These are phyloP conservation scores for Anthopleura xanthogrammica DNA, from an alignment of 92 coral and sea anemone species.

Conservation along the genomic window DNA sequence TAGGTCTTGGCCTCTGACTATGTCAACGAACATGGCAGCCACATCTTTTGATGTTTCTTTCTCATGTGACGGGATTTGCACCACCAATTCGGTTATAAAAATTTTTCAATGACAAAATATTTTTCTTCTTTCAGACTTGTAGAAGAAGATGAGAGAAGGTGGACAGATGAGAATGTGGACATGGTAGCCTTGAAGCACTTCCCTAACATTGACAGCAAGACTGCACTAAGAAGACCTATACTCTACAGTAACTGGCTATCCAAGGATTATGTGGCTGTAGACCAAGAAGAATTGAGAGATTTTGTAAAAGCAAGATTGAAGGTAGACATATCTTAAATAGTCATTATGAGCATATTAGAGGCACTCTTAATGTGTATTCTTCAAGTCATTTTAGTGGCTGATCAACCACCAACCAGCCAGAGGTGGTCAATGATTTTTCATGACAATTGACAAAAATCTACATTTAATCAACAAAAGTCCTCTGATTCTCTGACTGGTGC, in stretches of 20 bases:
- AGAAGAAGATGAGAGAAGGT: slow-evolving; percentile 94
- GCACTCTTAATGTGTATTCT: background rate
- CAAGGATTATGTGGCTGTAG: slow-evolving; percentile 94
- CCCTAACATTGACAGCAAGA: slow-evolving; percentile 83
- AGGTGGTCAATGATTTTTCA: too few species aligned
- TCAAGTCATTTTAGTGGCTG: too few species aligned
- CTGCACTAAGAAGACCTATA: slow-evolving; percentile 87
- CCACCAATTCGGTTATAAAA: too few species aligned
- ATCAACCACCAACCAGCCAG: too few species aligned
- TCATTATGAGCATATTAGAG: background rate
- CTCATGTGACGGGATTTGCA: too few species aligned
- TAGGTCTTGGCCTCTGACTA: too few species aligned
- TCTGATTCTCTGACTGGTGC: too few species aligned
- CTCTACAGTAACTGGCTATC: slow-evolving; percentile 99
- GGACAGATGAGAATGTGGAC: slow-evolving; percentile 98
- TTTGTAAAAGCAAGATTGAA: slow-evolving; percentile 96
- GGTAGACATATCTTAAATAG: slow-evolving; percentile 42
- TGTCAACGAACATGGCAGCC: background rate
- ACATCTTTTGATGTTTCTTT: background rate
- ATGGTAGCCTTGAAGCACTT: slow-evolving; percentile 89
- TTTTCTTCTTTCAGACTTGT: slow-evolving; percentile 62
- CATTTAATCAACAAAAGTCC: too few species aligned
- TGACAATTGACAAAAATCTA: too few species aligned
- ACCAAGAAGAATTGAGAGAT: slow-evolving; percentile 88
- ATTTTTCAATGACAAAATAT: too few species aligned